Evolutionary conservation across 2,888 invertebrate species (phyloP).

Genomic region (Lottia gigantea): DNA sequence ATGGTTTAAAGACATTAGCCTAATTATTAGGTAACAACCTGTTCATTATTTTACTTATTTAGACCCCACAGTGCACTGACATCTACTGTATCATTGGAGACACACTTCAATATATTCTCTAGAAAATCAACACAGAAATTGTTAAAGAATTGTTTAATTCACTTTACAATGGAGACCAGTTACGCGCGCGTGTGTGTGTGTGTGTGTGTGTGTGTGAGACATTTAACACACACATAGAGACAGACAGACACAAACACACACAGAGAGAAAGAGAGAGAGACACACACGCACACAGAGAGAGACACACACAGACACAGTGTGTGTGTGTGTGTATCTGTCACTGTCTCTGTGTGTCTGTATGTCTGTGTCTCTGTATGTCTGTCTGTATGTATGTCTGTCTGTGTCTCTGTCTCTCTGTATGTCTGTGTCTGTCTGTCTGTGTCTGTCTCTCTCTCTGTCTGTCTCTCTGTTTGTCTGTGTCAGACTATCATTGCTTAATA

Average conservation of each 20-base stretch:
- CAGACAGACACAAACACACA: conserved; percentile 2
- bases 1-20: no score
- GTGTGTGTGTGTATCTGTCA: background rate
- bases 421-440: no score
- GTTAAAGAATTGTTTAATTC: no score
- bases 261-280: background rate
- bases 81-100: no score
- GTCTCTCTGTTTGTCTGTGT: background rate
- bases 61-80: no score
- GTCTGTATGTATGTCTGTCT: conserved; percentile 10
- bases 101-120: no score
- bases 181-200: conserved; percentile 4
- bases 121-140: no score
- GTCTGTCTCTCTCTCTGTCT: background rate
- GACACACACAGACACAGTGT: background rate
- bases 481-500: background rate
- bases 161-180: background rate
- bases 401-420: conserved; percentile 16
- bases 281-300: background rate
- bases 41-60: no score
- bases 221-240: background rate
- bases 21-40: no score
- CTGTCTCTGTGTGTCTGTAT: background rate
- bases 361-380: conserved; percentile 10
- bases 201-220: conserved; percentile 13